Base-by-base conservation (phyloP, 2,797 vertebrate species). In the Muscicapa striata region DNA sequence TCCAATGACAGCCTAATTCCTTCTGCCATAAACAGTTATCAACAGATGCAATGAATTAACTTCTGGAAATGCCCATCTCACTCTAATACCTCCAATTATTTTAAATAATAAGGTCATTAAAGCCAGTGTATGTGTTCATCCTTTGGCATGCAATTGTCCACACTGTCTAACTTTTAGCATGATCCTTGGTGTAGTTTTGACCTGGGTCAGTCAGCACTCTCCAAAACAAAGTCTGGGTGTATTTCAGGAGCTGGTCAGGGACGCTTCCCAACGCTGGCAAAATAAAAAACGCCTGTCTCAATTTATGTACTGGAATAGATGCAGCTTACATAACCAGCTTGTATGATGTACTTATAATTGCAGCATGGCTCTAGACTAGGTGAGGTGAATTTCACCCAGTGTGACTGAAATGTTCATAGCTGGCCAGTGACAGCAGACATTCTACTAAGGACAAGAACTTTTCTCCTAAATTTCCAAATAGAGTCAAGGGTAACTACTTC, bases 181-280 rank as follows among this genome's bases (percentile, higher is more conserved):
- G 29, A n/a, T 54, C 46, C 15, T n/a, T 86, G 43, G 13, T 82
- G 38, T 40, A 69, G 46, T 68, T 75, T 90, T 90, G 74, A 78
- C 46, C 58, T 58, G 32, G 27, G 69, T 89, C 77, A 88, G 18
- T 22, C 19, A 85, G 13, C 8, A 55, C 24, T 76, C 63, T 87
- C 70, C 64, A 95, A 89, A 96, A 89, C 34, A 88, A 96, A 93
- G 83, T 73, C 86, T 89, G 55, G 9, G 62, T 29, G 3, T 87
- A 76, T 78, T 88, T 81, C 43, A 79, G 74, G 41, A 86, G 17
- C 27, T 62, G 81, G 21, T 15, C 92, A 94, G 52, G 54, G 36
- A 81, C 1, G 1, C 8, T 62, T 90, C 73, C 46, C 58, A 84
- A 10, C 22, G 55, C 29, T 68, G 66, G 40, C 20, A 54, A 91